Evolutionary conservation across 2,888 invertebrate genomes (phyloP).

Genomic region (Phortica okadai): DNA sequence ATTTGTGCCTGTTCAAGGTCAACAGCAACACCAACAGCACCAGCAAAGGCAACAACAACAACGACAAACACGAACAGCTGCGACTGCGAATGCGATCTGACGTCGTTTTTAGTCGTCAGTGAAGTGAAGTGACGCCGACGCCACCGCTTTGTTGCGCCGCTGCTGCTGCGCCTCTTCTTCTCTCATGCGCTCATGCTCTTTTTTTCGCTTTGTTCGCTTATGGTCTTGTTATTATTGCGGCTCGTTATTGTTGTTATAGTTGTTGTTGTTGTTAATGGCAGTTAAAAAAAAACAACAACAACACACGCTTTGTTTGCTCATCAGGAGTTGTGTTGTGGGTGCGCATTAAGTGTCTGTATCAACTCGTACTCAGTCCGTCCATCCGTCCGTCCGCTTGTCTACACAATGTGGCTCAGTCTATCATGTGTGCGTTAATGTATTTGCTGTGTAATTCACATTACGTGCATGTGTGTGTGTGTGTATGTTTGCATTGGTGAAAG

Average conservation of each 20-base stretch:
- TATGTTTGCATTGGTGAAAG: conserved; percentile 7
- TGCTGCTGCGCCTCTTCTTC: not conserved
- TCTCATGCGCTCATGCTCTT: too few relatives aligned
- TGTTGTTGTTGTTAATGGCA: not conserved
- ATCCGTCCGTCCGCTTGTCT: not conserved
- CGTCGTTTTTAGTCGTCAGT: not conserved
- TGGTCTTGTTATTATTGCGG: too few relatives aligned
- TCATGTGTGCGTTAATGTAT: not conserved
- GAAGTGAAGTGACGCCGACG: not conserved
- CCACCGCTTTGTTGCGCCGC: not conserved
- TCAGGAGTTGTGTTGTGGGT: conserved; percentile 3
- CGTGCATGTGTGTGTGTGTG: not conserved
- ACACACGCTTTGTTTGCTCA: not conserved
- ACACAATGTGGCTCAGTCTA: not conserved
- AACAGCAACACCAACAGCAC: not conserved
- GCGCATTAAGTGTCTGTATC: not conserved
- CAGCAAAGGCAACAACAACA: not conserved
- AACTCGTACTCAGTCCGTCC: not conserved
- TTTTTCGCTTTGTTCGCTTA: too few relatives aligned
- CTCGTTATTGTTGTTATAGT: not conserved
- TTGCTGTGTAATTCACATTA: not conserved
- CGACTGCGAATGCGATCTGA: not conserved
- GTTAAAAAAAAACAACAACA: not conserved
- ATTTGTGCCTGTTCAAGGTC: conserved; percentile 13
- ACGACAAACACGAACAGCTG: not conserved